phyloP scores from a whole-genome alignment of 1,140 invertebrate genomes.

The Drosophila athabasca region DNA sequence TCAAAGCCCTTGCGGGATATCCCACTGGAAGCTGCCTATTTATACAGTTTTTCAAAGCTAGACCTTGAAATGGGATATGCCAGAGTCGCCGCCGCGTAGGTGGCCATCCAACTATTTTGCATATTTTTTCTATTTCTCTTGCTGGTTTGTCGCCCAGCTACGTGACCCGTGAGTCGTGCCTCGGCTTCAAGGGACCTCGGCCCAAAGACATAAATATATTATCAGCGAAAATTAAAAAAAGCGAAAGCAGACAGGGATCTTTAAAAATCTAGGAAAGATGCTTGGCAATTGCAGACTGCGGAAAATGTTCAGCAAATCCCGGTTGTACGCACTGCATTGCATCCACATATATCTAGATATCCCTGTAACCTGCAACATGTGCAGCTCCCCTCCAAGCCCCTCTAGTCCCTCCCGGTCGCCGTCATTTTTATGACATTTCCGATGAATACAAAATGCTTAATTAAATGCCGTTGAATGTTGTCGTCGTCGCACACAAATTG shows the following conservation, averaged over 20 bases:
- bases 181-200: slow-evolving; percentile 31
- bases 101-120: slow-evolving; percentile 57
- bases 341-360: slow-evolving; percentile 26
- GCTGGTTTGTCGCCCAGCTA: slow-evolving; percentile 55
- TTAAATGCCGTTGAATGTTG: slow-evolving; percentile 65
- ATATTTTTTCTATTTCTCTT: slow-evolving; percentile 79
- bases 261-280: not conserved
- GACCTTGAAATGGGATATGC: slow-evolving; percentile 74
- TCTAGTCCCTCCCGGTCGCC: slow-evolving; percentile 1
- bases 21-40: slow-evolving; percentile 14
- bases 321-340: slow-evolving; percentile 38
- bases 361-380: slow-evolving; percentile 46
- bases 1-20: slow-evolving; percentile 32
- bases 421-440: slow-evolving; percentile 80
- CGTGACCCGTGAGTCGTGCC: slow-evolving; percentile 68
- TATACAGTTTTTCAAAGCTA: slow-evolving; percentile 39
- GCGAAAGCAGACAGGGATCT: not conserved
- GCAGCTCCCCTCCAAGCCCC: not conserved
- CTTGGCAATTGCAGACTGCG: slow-evolving; percentile 24
- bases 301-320: slow-evolving; percentile 1
- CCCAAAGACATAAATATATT: slow-evolving; percentile 41
- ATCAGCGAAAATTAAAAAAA: slow-evolving; percentile 6
- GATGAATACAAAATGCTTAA: slow-evolving; percentile 82
- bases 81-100: slow-evolving; percentile 35
- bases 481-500: slow-evolving; percentile 61